Conservation (phyloP, 2,888 invertebrate genomes). For the Nineta flava region DNA sequence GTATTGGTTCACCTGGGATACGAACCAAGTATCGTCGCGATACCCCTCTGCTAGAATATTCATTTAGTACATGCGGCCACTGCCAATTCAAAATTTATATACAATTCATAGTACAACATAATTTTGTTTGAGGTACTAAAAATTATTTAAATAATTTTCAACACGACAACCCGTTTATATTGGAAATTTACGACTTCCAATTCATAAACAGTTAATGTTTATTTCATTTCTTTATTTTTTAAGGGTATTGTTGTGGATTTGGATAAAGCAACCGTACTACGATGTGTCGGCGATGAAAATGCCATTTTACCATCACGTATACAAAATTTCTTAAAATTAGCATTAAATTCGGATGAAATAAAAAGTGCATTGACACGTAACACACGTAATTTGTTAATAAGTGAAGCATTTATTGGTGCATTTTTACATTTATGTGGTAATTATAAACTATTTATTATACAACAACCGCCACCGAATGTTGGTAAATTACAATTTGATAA, state of each 20-base stretch:
- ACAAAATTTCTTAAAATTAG: constrained; percentile 48
- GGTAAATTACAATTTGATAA: constrained; percentile 36
- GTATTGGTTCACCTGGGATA: too few relatives aligned
- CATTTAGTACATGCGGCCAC: too few relatives aligned
- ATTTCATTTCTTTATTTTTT: constrained; percentile 13
- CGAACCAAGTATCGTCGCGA: too few relatives aligned
- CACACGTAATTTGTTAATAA: constrained; percentile 54
- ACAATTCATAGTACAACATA: too few relatives aligned
- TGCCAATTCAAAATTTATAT: too few relatives aligned
- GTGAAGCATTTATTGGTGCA: constrained; percentile 62
- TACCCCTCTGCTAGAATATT: too few relatives aligned
- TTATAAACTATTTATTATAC: constrained; percentile 38
- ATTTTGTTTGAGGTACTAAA: too few relatives aligned
- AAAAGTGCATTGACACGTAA: constrained; percentile 30
- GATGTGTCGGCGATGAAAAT: constrained; percentile 58
- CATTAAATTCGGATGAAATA: constrained; percentile 30
- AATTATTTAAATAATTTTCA: too few relatives aligned
- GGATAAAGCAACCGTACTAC: constrained; percentile 42
- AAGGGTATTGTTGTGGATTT: constrained; percentile 64
- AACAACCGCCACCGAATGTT: constrained; percentile 4
- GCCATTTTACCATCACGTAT: constrained; percentile 55
- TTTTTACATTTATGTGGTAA: constrained; percentile 64
- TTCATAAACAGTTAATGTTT: too few relatives aligned
- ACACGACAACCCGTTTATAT: too few relatives aligned
- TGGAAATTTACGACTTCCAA: too few relatives aligned